These are phyloP conservation scores for Hexactinellida sp. DNA, from an alignment of 37 sponge, comb jelly and placozoan species.

Conservation along the genomic window DNA sequence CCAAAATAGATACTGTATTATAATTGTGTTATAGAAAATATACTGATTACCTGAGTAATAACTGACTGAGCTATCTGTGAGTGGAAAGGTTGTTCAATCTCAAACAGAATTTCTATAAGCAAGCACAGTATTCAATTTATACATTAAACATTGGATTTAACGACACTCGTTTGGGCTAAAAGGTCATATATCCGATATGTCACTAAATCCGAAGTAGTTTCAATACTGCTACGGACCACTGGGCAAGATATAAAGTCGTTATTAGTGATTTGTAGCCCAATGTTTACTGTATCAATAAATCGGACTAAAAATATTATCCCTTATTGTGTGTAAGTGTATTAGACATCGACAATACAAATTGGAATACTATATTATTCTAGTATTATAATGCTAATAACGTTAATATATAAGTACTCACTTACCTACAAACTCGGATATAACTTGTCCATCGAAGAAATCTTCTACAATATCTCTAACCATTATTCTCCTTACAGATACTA, in stretches of 20 bases:
- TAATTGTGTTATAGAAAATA: not conserved
- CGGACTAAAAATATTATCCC: no score
- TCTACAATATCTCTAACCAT: constrained; percentile 69
- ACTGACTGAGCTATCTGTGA: not conserved
- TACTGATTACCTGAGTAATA: not conserved
- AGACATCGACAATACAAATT: not conserved
- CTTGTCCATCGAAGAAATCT: constrained; percentile 88
- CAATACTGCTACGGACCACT: no score
- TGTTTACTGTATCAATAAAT: no score
- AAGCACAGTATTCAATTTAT: not conserved
- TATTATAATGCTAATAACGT: not conserved
- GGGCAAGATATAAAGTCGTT: no score
- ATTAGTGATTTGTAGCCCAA: no score
- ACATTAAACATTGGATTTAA: not conserved
- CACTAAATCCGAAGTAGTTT: no score
- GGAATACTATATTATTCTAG: not conserved
- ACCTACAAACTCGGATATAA: constrained; percentile 76
- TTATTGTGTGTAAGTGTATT: not conserved
- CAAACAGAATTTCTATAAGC: not conserved
- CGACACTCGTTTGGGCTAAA: not conserved
- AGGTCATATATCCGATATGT: no score
- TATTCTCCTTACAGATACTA: constrained; percentile 69
- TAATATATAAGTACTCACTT: constrained; percentile 9
- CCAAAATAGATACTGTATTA: no score
- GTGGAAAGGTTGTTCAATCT: not conserved